Conservation (phyloP, 2,888 invertebrate genomes). For the Caenorhabditis virilis region DNA sequence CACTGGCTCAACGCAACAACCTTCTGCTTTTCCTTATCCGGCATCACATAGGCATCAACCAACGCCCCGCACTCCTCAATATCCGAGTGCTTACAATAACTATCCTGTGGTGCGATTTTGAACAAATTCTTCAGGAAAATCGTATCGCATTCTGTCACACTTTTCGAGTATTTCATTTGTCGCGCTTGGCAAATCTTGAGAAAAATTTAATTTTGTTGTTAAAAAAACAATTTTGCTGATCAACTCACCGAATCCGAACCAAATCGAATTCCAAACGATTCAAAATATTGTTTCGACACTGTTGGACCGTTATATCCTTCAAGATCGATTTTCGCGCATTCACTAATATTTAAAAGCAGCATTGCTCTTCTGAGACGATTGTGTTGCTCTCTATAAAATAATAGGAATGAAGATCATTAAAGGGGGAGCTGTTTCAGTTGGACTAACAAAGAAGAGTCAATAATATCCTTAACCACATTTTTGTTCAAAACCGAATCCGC, state of each 20-base stretch:
- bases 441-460: conserved; percentile 9
- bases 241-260: conserved; percentile 12
- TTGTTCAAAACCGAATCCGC: conserved; percentile 35
- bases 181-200: conserved; percentile 9
- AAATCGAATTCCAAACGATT: conserved; percentile 18
- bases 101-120: conserved; percentile 27
- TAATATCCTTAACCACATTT: conserved; percentile 20
- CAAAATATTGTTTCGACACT: conserved; percentile 13
- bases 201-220: background rate
- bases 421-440: background rate
- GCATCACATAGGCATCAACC: conserved; percentile 35
- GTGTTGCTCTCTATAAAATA: conserved; percentile 19
- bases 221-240: background rate
- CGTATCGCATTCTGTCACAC: conserved; percentile 3
- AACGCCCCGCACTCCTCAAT: conserved; percentile 31
- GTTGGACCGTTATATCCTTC: conserved; percentile 20
- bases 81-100: conserved; percentile 17
- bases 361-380: conserved; percentile 22
- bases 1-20: conserved; percentile 17
- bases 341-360: conserved; percentile 19
- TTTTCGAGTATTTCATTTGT: conserved; percentile 21
- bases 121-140: conserved; percentile 19
- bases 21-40: conserved; percentile 14
- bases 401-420: background rate
- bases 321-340: conserved; percentile 14